Evolutionary conservation across 2,797 vertebrate species (phyloP), one percentile per base, ranked within the genome.

Genomic region (Numenius phaeopus): DNA sequence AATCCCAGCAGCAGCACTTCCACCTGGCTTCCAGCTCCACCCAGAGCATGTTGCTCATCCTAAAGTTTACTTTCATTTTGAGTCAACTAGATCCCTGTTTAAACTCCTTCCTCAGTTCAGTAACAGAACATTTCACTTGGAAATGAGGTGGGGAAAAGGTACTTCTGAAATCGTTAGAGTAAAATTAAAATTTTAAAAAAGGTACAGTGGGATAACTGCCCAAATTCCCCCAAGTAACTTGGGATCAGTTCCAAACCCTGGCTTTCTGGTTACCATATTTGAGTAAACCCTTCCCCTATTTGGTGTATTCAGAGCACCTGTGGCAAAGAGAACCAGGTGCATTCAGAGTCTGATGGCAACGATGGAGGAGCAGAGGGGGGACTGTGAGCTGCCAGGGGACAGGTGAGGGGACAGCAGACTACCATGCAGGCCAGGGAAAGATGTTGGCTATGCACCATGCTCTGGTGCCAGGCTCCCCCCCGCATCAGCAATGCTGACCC

Each of bases 151-250:
- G 80, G 86, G 42, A 88, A 93, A 91, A 86, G 32, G 49, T 50
- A 81, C 69, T 50, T 89, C 88, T 88, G 83, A 90, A 95, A 91
- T 44, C 80, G 65, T 91, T 81, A 71, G 21, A 78, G 54, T 50
- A 58, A 93, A 95, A 96, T 89, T 90, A 94, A 94, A 91, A 80
- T 79, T 78, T 50, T 11, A 32, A 69, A 95, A 83, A 81, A 93
- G 30, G 3, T 27, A 69, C 3, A 17, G 83, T 90, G 80, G 92
- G 86, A 87, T 87, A 92, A 71, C 81, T 95, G 92, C 92, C 94
- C 88, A 89, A 91, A 93, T 94, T 90, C 77, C 93, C 85, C 72
- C 83, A 72, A 81, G 90, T 82, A 82, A 50, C 66, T 76, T 55
- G 80, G 96, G 94, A 96, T 64, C 7, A 8, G 22, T 92, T 92